Evolutionary conservation across 2,113 vertebrate species (phyloP), one percentile per base, ranked within the genome.

Genomic region (Catharus fuscescens): DNA sequence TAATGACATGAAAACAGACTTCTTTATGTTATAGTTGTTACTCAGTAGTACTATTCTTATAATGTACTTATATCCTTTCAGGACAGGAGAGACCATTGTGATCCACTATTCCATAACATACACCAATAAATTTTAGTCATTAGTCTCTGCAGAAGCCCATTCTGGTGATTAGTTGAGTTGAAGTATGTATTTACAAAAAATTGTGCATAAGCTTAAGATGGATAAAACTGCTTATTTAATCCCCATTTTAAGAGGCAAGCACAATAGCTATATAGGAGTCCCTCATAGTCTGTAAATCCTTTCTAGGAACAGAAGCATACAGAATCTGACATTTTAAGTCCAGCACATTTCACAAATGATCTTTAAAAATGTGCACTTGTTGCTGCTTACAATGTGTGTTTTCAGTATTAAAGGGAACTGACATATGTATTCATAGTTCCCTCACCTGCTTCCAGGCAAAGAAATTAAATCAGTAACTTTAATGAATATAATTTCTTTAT

Each of bases 371-470:
- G 1, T 70, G 18, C n/a, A 12, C 19, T 89, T 89, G 25, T 94
- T 73, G n/a, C 82, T 72, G 38, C 47, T 95, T 94, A 52, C 19
- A 61, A n/a, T 23, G 48, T n/a, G 6, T 73, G 36, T 52, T 80
- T 96, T 93, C 76, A 66, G 26, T 77, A 57, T 59, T 89, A 19
- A 57, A 91, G 40, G 48, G 28, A 54, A 34, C 73, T 45, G 89
- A 89, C 88, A 77, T 67, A 67, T 83, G 26, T 90, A 83, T 92
- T 93, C 74, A 59, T 73, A 76, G 72, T 84, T 97, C 71, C 5
- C 5, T 84, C 72, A 95, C 69, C 79, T 90, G 56, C 83, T 95
- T 93, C 83, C 80, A 95, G 91, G 80, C 59, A 87, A 90, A 93
- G 40, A n/a, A 88, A 89, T 95, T 87, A 91, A 90, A 88, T 67